Conservation (phyloP, 2,888 invertebrate genomes). For the Orthosia gracilis region DNA sequence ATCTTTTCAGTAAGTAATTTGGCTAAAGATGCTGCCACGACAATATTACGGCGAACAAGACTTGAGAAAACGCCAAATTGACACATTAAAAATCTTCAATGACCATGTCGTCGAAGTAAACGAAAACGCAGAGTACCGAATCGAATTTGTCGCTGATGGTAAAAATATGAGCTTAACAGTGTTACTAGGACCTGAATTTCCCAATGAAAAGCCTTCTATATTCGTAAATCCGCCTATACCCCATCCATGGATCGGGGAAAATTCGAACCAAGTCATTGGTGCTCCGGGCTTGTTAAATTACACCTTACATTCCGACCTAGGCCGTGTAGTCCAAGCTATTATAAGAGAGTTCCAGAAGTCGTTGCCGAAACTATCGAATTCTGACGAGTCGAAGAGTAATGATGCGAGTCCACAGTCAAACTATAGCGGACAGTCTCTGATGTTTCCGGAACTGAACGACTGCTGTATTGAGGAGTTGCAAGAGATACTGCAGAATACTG, state of each 20-base stretch:
- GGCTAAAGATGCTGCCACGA: conserved; percentile 89
- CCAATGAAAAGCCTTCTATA: conserved; percentile 94
- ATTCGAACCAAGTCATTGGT: conserved; percentile 93
- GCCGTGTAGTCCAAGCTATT: conserved; percentile 95
- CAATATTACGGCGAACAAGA: conserved; percentile 91
- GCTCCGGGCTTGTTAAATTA: conserved; percentile 95
- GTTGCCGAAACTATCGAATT: conserved; percentile 77
- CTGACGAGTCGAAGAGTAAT: conserved; percentile 81
- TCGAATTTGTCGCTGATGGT: conserved; percentile 93
- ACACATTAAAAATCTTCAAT: conserved; percentile 96
- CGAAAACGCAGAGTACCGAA: conserved; percentile 94
- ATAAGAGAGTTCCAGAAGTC: conserved; percentile 94
- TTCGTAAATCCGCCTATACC: conserved; percentile 92
- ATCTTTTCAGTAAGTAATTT: conserved; percentile 41
- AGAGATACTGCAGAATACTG: conserved; percentile 93
- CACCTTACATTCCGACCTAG: conserved; percentile 95
- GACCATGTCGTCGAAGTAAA: conserved; percentile 94
- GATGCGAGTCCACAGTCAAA: conserved; percentile 81
- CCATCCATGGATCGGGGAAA: conserved; percentile 94
- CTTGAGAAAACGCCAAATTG: conserved; percentile 94
- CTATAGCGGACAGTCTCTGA: conserved; percentile 73
- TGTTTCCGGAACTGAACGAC: conserved; percentile 85
- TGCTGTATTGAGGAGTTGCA: conserved; percentile 92
- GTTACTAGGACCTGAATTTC: conserved; percentile 93
- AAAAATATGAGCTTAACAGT: conserved; percentile 93